Conservation (phyloP, 2,113 vertebrate genomes). For the Festucalex cinctus region DNA sequence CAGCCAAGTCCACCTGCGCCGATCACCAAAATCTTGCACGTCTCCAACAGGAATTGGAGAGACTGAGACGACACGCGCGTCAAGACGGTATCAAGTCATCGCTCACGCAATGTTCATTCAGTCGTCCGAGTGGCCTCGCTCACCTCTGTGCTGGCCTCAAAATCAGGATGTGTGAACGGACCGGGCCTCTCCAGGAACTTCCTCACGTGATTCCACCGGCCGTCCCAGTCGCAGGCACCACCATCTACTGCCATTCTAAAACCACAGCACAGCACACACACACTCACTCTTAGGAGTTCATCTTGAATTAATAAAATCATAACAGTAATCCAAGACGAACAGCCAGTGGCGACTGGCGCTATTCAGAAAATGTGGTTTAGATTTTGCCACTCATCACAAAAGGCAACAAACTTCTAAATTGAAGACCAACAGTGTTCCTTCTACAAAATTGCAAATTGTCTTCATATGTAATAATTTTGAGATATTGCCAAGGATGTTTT, state of each 20-base stretch:
- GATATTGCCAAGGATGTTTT: too few species aligned
- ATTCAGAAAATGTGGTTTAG: too few species aligned
- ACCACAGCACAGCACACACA: conserved; percentile 54
- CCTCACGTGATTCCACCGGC: conserved; percentile 95
- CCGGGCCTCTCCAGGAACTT: conserved; percentile 96
- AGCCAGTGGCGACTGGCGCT: too few species aligned
- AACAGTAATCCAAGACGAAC: neutral
- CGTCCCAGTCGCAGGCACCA: conserved; percentile 88
- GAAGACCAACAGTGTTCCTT: too few species aligned
- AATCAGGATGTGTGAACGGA: conserved; percentile 98
- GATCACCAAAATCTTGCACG: conserved; percentile 92
- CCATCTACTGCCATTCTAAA: conserved; percentile 98
- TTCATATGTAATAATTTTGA: too few species aligned
- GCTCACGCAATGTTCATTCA: neutral
- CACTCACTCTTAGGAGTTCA: neutral
- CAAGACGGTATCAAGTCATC: neutral
- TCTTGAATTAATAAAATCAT: too few species aligned
- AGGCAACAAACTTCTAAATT: too few species aligned
- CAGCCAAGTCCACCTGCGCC: conserved; percentile 94
- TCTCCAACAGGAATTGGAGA: conserved; percentile 89
- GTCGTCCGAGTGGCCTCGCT: conserved; percentile 23
- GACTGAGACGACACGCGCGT: conserved; percentile 66
- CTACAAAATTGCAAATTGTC: too few species aligned
- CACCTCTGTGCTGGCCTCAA: conserved; percentile 95
- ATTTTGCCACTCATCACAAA: too few species aligned